Evolutionary conservation across 2,888 invertebrate species (phyloP).

Genomic region (Micropterix aruncella): DNA sequence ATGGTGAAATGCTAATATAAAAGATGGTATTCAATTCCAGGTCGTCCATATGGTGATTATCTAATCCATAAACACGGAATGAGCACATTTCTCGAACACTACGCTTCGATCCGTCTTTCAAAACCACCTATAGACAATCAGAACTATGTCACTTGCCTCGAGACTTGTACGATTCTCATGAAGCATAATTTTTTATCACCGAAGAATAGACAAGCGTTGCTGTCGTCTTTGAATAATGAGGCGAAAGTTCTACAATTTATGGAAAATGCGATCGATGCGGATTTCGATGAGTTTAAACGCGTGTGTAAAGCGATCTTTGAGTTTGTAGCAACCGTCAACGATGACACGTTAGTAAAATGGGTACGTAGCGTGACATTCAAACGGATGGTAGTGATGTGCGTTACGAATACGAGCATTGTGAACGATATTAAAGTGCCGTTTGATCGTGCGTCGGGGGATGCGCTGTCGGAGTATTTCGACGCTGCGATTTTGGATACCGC

Average conservation of each 20-base stretch:
- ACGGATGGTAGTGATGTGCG: too few relatives aligned
- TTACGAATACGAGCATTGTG: too few relatives aligned
- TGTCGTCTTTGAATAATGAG: background rate
- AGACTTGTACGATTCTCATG: background rate
- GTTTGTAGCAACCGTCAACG: too few relatives aligned
- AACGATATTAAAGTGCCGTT: too few relatives aligned
- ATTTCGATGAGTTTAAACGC: background rate
- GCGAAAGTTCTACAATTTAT: background rate
- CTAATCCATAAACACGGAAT: background rate
- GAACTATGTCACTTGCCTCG: background rate
- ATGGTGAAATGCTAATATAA: too few relatives aligned
- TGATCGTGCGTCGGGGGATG: too few relatives aligned
- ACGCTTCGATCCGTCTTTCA: background rate
- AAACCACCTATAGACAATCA: background rate
- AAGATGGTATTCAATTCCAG: too few relatives aligned
- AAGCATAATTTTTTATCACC: background rate
- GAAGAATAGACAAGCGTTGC: background rate
- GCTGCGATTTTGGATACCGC: too few relatives aligned
- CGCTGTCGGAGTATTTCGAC: too few relatives aligned
- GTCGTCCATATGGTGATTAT: background rate
- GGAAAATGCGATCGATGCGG: background rate
- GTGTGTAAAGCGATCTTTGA: too few relatives aligned
- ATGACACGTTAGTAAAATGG: too few relatives aligned
- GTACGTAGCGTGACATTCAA: too few relatives aligned
- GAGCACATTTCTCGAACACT: background rate